These are phyloP conservation scores for Dolichallabes microphthalmus DNA, from an alignment of 2,113 vertebrate genomes.

Conservation along the genomic window DNA sequence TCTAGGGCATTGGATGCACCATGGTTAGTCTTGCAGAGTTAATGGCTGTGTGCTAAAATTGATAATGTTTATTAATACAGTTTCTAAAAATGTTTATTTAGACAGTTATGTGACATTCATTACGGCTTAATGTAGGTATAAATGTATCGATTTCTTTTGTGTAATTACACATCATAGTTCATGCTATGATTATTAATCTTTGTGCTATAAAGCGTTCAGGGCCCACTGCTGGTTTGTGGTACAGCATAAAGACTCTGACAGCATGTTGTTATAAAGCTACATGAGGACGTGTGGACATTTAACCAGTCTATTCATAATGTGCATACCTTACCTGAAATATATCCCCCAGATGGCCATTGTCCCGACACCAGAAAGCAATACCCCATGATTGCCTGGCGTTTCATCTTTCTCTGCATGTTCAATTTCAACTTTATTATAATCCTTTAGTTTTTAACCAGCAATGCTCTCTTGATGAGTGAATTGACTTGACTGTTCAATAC, in stretches of 20 bases:
- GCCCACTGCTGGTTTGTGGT: slow-evolving; percentile 24
- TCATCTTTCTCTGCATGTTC: slow-evolving; percentile 18
- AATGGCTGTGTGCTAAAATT: not conserved
- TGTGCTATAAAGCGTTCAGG: not conserved
- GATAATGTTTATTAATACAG: not conserved
- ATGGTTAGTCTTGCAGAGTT: not conserved
- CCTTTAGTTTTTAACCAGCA: slow-evolving; percentile 31
- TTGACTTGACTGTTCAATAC: slow-evolving; percentile 11
- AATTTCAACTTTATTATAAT: slow-evolving; percentile 6
- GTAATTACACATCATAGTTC: not conserved
- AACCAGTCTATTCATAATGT: slow-evolving; percentile 37
- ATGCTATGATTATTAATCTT: not conserved
- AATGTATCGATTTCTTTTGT: not conserved
- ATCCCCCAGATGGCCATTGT: slow-evolving; percentile 42
- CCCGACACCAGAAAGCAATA: slow-evolving; percentile 34
- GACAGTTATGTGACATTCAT: not conserved
- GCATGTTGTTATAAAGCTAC: slow-evolving; percentile 26
- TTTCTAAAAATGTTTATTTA: not conserved
- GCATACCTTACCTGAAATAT: slow-evolving; percentile 46
- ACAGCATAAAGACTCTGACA: slow-evolving; percentile 2
- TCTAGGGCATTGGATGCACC: not conserved
- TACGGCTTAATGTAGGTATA: not conserved
- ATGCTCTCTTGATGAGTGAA: slow-evolving; percentile 19
- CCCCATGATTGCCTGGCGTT: slow-evolving; percentile 13
- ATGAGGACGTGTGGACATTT: slow-evolving; percentile 38